Base-by-base conservation (phyloP, 2,888 invertebrate species). In the Augochlorella aurata region DNA sequence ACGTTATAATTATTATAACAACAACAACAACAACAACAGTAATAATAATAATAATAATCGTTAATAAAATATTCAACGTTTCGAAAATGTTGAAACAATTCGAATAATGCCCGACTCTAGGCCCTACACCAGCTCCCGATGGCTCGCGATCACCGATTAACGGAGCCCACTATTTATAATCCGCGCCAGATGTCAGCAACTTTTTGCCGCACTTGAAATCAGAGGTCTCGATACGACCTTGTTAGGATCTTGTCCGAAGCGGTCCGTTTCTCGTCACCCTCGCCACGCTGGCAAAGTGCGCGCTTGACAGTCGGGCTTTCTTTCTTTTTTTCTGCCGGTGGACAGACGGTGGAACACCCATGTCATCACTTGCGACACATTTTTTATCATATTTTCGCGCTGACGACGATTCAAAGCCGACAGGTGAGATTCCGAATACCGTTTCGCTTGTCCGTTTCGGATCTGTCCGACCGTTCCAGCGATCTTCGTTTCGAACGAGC, bases 311-410 rank as follows among this genome's bases (percentile, higher is more conserved):
- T 14, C 47, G n/a, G 21, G 38, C 49, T 63, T 49, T 74, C 80
- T 70, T 16, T 70, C 74, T 8, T 61, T 49, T 49, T 49, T 49
- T 14, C 14, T 49, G 47, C 47, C 9, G n/a, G 18, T 21, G 44
- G 44, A 44, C 38, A 63, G 10, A 0, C n/a, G n/a, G 29, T 50
- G 47, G 47, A 78, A 76, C 65, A 63, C 50, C 74, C 82, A n/a
- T 82, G 70, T 82, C 82, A 61, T 82, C 77, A 10, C 74, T 63
- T 67, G 74, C 79, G 76, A 61, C 74, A 66, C 67, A 71, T 77
- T 77, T 77, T 72, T 84, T 70, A 50, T 52, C 74, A 69, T 73
- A 63, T 74, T 71, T 72, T 75, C 45, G 29, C 45, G 44, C 24
- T 24, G 24, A 24, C 12, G 24, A 69, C 54, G 83, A 78, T 74